Evolutionary conservation across 2,888 invertebrate species (phyloP).

Genomic region (Cantharis rustica): DNA sequence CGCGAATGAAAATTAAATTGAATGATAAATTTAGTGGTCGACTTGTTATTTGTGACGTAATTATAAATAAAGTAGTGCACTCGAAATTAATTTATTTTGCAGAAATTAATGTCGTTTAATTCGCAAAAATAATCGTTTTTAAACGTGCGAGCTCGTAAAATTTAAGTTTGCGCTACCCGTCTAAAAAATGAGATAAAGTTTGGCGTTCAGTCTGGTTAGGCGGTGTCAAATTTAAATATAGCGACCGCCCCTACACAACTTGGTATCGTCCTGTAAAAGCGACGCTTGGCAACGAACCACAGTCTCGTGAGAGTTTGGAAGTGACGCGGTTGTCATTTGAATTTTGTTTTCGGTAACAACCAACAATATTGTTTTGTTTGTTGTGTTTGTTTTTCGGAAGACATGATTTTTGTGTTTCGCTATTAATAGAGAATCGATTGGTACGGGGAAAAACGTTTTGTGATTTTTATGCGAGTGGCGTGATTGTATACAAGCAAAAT

Average conservation of each 20-base stretch:
- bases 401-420: not conserved
- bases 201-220: not conserved
- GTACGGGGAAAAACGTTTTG: not conserved
- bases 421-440: too few species aligned
- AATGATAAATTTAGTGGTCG: not conserved
- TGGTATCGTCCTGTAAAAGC: constrained; percentile 30
- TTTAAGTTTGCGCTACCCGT: not conserved
- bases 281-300: constrained; percentile 30
- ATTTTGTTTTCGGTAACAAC: not conserved
- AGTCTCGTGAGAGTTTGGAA: constrained; percentile 24
- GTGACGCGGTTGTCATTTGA: constrained; percentile 5
- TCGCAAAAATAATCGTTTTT: not conserved
- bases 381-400: not conserved
- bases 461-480: constrained; percentile 11
- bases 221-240: constrained; percentile 17
- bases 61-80: not conserved
- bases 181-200: not conserved
- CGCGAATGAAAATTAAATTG: not conserved
- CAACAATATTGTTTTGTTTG: not conserved
- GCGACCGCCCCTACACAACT: constrained; percentile 32
- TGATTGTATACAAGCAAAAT: constrained; percentile 11
- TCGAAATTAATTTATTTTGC: not conserved
- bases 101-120: not conserved
- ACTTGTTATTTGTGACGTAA: not conserved
- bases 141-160: not conserved